Conservation (phyloP, 2,797 vertebrate genomes). For the Somateria mollissima region DNA sequence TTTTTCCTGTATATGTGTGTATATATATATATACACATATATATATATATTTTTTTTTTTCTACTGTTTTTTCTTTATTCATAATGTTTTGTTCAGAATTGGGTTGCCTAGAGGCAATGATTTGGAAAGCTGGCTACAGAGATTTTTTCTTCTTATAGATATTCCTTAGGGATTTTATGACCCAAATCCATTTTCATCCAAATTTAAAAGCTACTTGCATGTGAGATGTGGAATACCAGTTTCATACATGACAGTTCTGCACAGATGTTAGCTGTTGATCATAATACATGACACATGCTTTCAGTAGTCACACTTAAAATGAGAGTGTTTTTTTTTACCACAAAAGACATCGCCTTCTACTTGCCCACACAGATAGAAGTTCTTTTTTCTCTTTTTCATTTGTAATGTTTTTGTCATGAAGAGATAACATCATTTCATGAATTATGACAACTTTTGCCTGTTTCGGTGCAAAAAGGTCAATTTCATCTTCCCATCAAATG, state of each 20-base stretch:
- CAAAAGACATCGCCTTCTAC: not conserved
- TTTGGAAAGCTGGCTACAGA: conserved; percentile 48
- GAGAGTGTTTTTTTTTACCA: not conserved
- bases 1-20: too few species aligned
- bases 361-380: not conserved
- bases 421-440: not conserved
- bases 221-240: conserved; percentile 23
- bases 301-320: not conserved
- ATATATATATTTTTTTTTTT: not conserved
- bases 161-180: conserved; percentile 45
- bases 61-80: not conserved
- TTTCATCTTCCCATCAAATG: not conserved
- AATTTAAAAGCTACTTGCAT: conserved; percentile 49
- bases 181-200: conserved; percentile 47
- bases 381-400: not conserved
- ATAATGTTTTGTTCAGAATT: conserved; percentile 35
- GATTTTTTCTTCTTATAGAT: conserved; percentile 36
- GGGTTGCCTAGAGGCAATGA: conserved; percentile 41
- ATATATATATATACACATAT: too few species aligned
- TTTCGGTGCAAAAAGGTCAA: not conserved
- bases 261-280: conserved; percentile 59
- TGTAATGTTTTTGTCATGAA: not conserved
- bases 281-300: conserved; percentile 3
- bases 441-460: not conserved
- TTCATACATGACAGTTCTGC: conserved; percentile 22